These are phyloP conservation scores for Raja brachyura DNA, from an alignment of 2,113 vertebrate species.

Conservation along the genomic window DNA sequence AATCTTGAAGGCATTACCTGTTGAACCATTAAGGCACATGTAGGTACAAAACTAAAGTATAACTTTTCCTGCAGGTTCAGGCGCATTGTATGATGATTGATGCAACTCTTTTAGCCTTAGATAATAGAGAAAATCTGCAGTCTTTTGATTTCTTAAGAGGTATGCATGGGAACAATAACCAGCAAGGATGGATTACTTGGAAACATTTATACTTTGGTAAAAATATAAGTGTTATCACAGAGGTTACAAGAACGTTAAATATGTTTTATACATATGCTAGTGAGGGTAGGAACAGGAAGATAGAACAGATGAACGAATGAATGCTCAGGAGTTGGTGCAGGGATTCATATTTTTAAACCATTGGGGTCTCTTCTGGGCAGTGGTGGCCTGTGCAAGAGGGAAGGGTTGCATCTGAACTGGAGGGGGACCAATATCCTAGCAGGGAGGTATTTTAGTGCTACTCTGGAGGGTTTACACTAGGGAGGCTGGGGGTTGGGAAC, in stretches of 20 bases:
- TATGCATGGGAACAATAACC: not conserved
- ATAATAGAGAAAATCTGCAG: not conserved
- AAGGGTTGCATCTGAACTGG: too few relatives aligned
- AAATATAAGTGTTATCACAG: not conserved
- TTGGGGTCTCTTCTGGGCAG: too few relatives aligned
- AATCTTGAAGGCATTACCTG: not conserved
- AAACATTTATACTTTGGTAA: not conserved
- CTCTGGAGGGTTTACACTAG: too few relatives aligned
- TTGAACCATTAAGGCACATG: not conserved
- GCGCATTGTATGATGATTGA: not conserved
- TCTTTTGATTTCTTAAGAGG: not conserved
- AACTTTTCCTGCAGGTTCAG: constrained; percentile 9
- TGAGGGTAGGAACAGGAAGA: too few relatives aligned
- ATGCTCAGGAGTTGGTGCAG: too few relatives aligned
- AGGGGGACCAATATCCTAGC: too few relatives aligned
- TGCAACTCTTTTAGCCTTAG: not conserved
- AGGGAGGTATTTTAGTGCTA: too few relatives aligned
- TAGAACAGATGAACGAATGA: too few relatives aligned
- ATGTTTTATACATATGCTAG: too few relatives aligned
- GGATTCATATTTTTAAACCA: too few relatives aligned
- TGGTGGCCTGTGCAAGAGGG: too few relatives aligned
- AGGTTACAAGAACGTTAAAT: not conserved
- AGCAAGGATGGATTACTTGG: not conserved
- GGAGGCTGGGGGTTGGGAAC: too few relatives aligned
- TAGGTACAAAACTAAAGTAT: not conserved